Conservation (phyloP, 2,797 vertebrate species). For the Falco rusticolus region DNA sequence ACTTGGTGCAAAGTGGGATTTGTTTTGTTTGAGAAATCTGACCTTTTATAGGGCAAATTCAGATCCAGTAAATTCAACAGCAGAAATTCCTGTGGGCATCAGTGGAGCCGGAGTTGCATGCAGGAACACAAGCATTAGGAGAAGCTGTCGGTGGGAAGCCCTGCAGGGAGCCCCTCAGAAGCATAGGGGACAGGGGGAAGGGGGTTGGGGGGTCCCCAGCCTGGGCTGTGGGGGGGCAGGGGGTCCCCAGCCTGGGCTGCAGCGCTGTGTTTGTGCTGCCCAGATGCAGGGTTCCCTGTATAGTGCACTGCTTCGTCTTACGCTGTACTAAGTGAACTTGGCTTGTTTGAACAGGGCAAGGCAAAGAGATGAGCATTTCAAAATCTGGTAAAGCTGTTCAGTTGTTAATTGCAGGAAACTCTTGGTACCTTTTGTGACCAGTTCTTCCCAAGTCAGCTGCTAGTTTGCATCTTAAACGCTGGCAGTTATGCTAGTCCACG, state of each 20-base stretch:
- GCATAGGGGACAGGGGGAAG: neutral
- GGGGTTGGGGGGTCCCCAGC: neutral
- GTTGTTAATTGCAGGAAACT: neutral
- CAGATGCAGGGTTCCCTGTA: rapidly evolving
- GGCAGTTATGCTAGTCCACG: neutral
- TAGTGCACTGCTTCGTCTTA: neutral
- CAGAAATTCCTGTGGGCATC: neutral
- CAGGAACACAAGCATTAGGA: neutral
- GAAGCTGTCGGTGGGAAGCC: neutral
- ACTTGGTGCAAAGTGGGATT: neutral
- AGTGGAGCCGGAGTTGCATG: neutral
- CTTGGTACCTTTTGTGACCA: neutral
- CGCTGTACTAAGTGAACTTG: neutral
- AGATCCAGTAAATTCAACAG: neutral
- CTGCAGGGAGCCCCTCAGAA: neutral
- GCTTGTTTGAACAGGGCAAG: neutral
- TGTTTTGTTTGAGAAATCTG: neutral
- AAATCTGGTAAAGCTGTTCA: neutral
- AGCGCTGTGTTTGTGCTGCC: neutral
- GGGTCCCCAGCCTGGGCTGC: neutral
- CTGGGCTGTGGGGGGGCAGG: neutral
- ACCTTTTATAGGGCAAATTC: neutral
- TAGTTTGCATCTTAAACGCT: neutral
- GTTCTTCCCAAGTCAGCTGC: neutral
- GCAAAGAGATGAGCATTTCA: neutral